These are phyloP conservation scores for Amphiduros pacificus DNA, from an alignment of 2,888 invertebrate genomes.

Conservation along the genomic window DNA sequence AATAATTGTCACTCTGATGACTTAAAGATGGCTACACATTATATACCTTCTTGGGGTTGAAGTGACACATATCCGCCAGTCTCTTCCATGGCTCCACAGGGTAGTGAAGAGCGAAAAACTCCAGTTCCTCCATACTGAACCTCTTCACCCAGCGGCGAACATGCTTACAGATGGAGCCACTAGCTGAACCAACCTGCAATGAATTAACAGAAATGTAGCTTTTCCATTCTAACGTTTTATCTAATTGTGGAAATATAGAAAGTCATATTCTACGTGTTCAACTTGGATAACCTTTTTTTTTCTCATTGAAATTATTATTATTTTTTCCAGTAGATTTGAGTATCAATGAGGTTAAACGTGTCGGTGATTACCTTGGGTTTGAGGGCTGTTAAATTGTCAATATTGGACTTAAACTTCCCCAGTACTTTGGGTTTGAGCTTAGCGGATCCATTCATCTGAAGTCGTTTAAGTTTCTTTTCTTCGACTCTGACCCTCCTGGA, in stretches of 20 bases:
- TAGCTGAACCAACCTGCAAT: no score
- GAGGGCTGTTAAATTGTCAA: slow-evolving; percentile 48
- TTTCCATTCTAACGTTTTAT: no score
- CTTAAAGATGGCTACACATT: no score
- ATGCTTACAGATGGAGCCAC: no score
- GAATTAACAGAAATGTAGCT: no score
- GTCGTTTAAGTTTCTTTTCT: slow-evolving; percentile 49
- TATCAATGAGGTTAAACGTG: no score
- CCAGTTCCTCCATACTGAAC: slow-evolving; percentile 49
- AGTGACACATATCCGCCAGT: slow-evolving; percentile 57
- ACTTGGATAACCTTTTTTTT: no score
- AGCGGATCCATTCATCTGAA: slow-evolving; percentile 43
- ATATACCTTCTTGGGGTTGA: slow-evolving; percentile 54
- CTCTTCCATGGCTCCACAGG: slow-evolving; percentile 56
- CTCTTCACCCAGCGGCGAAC: slow-evolving; percentile 47
- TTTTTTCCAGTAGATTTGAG: no score
- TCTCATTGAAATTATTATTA: no score
- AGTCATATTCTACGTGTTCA: no score
- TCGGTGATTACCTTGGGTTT: slow-evolving; percentile 49
- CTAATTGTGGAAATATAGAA: no score
- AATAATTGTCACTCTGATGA: no score
- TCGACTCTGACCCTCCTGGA: slow-evolving; percentile 43
- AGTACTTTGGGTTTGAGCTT: slow-evolving; percentile 46
- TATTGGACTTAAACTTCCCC: slow-evolving; percentile 50
- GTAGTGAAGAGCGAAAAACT: slow-evolving; percentile 55